Conservation (phyloP, 2,113 vertebrate species). For the Procavia capensis region DNA sequence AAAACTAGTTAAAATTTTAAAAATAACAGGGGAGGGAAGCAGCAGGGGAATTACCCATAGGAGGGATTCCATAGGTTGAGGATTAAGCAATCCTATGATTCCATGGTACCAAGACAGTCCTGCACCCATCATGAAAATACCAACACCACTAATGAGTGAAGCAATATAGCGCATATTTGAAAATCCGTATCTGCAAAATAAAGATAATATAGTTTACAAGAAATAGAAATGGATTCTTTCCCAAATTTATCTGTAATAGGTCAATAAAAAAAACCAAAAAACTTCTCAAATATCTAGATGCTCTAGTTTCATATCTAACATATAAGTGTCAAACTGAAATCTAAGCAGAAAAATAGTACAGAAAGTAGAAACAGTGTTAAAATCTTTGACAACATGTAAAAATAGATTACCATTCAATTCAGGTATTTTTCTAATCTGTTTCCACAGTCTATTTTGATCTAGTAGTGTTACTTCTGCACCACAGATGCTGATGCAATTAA, state of each 20-base stretch:
- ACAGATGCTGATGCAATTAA: conserved; percentile 67
- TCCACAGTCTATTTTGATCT: conserved; percentile 68
- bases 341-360: neutral
- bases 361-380: neutral
- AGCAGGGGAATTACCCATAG: conserved; percentile 99
- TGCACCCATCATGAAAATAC: conserved; percentile 99
- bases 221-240: conserved; percentile 47
- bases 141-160: conserved; percentile 98
- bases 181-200: conserved; percentile 94
- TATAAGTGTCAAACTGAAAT: conserved; percentile 58
- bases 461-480: conserved; percentile 62
- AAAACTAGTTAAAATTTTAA: neutral
- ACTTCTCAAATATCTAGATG: neutral
- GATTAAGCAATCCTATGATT: conserved; percentile 96
- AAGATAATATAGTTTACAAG: conserved; percentile 3
- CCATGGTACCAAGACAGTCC: conserved; percentile 99
- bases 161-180: conserved; percentile 99
- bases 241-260: conserved; percentile 2
- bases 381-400: conserved; percentile 46
- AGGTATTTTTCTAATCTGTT: conserved; percentile 66
- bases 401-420: conserved; percentile 59
- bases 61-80: conserved; percentile 95
- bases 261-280: conserved; percentile 14
- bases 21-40: neutral
- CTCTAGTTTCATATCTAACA: neutral